Evolutionary conservation across 2,797 vertebrate species (phyloP).

Genomic region (Fratercula arctica): DNA sequence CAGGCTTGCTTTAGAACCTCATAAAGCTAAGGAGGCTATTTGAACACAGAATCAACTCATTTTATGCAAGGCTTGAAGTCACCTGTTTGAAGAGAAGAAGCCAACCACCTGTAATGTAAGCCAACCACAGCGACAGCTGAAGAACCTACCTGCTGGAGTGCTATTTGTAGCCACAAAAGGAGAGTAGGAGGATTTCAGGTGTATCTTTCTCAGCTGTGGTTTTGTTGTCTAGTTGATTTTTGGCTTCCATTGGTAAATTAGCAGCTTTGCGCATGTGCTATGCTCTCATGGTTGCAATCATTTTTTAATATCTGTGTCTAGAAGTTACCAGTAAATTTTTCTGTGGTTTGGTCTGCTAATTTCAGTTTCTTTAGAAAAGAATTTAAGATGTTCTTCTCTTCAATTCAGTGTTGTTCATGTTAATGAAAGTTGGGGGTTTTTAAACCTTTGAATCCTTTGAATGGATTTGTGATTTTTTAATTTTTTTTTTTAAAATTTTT

Average conservation of each 20-base stretch:
- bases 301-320: neutral
- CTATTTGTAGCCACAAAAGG: neutral
- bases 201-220: neutral
- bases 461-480: neutral
- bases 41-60: neutral
- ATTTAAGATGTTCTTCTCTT: neutral
- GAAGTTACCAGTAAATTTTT: neutral
- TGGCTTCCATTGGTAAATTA: neutral
- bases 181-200: neutral
- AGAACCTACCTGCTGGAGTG: neutral
- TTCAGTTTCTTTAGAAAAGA: neutral
- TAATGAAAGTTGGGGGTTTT: neutral
- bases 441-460: neutral
- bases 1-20: neutral
- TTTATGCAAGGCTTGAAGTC: neutral
- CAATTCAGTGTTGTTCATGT: neutral
- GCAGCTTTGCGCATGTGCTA: neutral
- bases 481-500: neutral
- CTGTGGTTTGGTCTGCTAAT: neutral
- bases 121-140: neutral
- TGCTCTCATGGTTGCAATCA: neutral
- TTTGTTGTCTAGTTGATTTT: neutral
- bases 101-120: neutral
- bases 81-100: neutral
- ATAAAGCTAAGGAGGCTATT: neutral